Conservation (phyloP, 1,140 invertebrate genomes). For the Meloidogyne floridensis region DNA sequence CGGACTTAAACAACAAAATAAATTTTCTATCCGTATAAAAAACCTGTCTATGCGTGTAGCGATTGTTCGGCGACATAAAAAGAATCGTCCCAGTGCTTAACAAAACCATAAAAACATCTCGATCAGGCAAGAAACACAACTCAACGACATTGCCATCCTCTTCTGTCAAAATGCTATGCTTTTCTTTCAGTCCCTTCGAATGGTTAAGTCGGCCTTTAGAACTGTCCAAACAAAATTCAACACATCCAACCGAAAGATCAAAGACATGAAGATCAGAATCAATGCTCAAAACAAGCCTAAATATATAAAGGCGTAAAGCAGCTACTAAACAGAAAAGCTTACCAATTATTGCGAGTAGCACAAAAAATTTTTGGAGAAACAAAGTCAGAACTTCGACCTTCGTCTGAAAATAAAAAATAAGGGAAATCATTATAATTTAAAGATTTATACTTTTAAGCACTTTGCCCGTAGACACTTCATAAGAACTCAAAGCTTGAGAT, state of each 20-base stretch:
- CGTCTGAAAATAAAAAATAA: constrained; percentile 18
- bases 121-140: constrained; percentile 27
- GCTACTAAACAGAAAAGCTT: not conserved
- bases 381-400: not conserved
- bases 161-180: not conserved
- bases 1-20: constrained; percentile 12
- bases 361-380: constrained; percentile 19
- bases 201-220: constrained; percentile 15
- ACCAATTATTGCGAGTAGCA: constrained; percentile 30
- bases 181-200: constrained; percentile 16
- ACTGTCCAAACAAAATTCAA: constrained; percentile 19
- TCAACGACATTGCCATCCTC: constrained; percentile 21
- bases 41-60: not conserved
- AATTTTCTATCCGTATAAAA: not conserved
- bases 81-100: constrained; percentile 16
- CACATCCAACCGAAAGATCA: constrained; percentile 32
- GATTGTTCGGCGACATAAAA: constrained; percentile 9
- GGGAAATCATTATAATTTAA: not conserved
- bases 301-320: not conserved
- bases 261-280: constrained; percentile 32
- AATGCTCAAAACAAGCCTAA: constrained; percentile 29
- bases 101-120: constrained; percentile 32
- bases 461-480: constrained; percentile 30
- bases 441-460: constrained; percentile 14
- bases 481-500: constrained; percentile 9